A percentile compares a stretch with the other conserved stretches of the same genome.
phyloP scores from a whole-genome alignment of 2,797 vertebrate species.

The Cygnus olor region DNA sequence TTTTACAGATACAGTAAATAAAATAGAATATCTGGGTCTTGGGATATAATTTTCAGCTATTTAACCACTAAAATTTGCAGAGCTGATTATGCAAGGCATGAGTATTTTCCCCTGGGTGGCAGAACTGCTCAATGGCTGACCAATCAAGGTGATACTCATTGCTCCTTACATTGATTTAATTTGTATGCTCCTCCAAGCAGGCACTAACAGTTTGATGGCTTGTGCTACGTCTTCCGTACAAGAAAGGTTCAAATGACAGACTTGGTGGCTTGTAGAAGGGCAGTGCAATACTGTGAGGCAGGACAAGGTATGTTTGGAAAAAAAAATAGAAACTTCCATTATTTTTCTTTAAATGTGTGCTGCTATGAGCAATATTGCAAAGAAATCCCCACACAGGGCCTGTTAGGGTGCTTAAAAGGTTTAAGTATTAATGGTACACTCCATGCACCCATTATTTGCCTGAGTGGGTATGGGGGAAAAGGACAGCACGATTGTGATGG shows the following conservation, averaged over 20 bases:
- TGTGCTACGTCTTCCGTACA: background rate
- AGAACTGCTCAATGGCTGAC: background rate
- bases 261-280: background rate
- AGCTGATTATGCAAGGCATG: background rate
- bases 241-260: background rate
- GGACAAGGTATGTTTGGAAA: background rate
- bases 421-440: too few relatives aligned
- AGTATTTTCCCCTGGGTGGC: background rate
- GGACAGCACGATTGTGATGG: fast-evolving
- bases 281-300: background rate
- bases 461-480: background rate
- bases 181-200: background rate
- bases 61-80: background rate
- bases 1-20: background rate
- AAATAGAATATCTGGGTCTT: background rate
- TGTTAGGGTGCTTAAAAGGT: background rate
- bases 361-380: background rate
- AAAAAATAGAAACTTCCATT: background rate
- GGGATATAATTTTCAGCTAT: background rate
- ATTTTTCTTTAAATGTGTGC: background rate
- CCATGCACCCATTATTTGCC: background rate
- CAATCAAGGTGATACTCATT: background rate
- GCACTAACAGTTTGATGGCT: background rate
- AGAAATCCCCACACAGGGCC: background rate
- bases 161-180: background rate